Base-by-base conservation (phyloP, 2,888 invertebrate species). In the Torymus auratus region DNA sequence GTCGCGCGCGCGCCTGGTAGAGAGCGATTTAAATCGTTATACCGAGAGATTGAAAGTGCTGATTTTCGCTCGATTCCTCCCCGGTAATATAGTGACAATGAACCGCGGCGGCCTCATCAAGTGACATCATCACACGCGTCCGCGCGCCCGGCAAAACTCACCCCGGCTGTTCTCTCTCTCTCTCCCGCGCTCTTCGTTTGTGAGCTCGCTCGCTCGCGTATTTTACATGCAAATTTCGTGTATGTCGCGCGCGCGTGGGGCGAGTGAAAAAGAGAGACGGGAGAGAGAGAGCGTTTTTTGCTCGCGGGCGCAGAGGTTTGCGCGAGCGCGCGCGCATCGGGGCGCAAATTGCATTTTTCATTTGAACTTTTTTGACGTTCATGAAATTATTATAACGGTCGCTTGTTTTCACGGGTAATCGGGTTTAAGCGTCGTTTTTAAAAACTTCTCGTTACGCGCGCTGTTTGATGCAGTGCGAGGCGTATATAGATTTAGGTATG, bases 71-170 rank as follows among this genome's bases (percentile, higher is more conserved):
- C 82, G 73, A 83, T 82, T 83, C 86, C 85, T 20, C 64, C 85
- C 78, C 83, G 87, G 85, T 86, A 86, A 85, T 87, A 84, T 83
- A 83, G 85, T 84, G 85, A 87, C 86, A 88, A 88, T 88, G 83
- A 85, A 83, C 60, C 52, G n/a, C 28, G 15, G 17, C 86, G 82
- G 85, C 85, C 87, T 89, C 89, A 87, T 89, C 87, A 88, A 86
- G 83, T 86, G 85, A 87, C 89, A 89, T 88, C 86, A 88, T 88
- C 87, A 86, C 86, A 84, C 20, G 20, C 20, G 1, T 2, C 20
- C 20, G 20, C 20, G 2, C 2, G 20, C 20, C 20, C 20, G 83
- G 84, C 86, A 86, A 88, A 88, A 88, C 85, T 85, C 87, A 85
- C 88, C n/a, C 41, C 60, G n/a, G 58, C 23, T 61, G 14, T 12